Conservation (phyloP, 2,113 vertebrate genomes). For the Lepidothrix coronata region DNA sequence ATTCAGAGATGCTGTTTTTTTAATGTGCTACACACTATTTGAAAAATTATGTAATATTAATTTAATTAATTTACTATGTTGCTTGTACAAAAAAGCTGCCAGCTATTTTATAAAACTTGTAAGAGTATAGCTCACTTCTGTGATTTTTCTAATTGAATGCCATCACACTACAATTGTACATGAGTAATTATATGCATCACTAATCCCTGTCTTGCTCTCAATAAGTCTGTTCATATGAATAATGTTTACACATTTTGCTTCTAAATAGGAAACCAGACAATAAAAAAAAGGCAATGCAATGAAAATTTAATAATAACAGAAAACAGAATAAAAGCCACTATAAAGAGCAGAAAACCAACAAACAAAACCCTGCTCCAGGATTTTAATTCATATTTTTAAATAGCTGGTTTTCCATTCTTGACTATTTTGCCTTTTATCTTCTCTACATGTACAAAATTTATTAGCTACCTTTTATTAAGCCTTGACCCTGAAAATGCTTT, state of each 20-base stretch:
- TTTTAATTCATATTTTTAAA: neutral
- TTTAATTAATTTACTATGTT: neutral
- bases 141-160: slow-evolving; percentile 4
- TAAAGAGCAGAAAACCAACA: neutral
- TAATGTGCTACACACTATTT: neutral
- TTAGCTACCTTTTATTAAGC: neutral
- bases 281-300: neutral
- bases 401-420: neutral
- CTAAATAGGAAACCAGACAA: neutral
- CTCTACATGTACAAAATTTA: neutral
- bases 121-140: neutral
- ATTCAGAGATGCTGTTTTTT: neutral
- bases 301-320: neutral
- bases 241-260: neutral
- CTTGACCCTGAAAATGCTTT: neutral
- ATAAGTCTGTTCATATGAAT: neutral
- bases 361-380: neutral
- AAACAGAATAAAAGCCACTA: neutral
- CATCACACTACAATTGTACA: neutral
- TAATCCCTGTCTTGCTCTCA: neutral
- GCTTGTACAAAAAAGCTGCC: neutral
- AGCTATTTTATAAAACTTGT: neutral
- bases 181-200: neutral
- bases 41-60: neutral
- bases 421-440: neutral